Base-by-base conservation (phyloP, 2,888 invertebrate genomes). In the Tachina grossa region DNA sequence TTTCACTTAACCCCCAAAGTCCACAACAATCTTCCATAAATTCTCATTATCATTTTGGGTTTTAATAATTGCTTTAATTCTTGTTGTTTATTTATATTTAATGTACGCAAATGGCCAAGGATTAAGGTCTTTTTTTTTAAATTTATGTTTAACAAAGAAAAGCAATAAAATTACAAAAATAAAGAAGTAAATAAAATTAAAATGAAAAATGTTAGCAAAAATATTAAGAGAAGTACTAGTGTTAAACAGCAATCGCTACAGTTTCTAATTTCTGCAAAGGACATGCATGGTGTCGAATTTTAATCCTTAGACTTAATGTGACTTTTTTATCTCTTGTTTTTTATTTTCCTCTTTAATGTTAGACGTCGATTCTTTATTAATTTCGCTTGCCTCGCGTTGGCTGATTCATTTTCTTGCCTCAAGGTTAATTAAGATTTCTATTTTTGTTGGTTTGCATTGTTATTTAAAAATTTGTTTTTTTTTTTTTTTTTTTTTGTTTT, bases 351-450 rank as follows among this genome's bases (percentile, higher is more conserved):
- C 51, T 69, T 68, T 49, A 19, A 43, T 13, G 31, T 63, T 61
- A 66, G 19, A 57, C 41, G n/a, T 10, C 22, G 13, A 53, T 66
- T 61, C 13, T 16, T 49, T 8, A 9, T 9, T 10, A 14, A 41
- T 49, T n/a, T 45, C 47, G 53, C 3, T 66, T 51, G 11, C 9
- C 10, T 61, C 4, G n/a, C 9, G 5, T 10, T 68, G 22, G 1
- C 6, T 45, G 49, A 11, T 59, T 59, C 22, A 31, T 61, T 53
- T 43, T 31, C 16, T 51, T 69, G 59, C 61, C 22, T 59, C 68
- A 77, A 77, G 59, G 78, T 78, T 61, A 78, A 78, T 78, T 69
- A 53, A 16, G 16, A 61, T 61, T 77, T 49, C 16, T 9, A 11
- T 66, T 41, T 45, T 41, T 47, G 31, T 57, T 68, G 31, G 3